Base-by-base conservation (phyloP, 2,888 invertebrate species). In the Dorcus parallelipipedus region DNA sequence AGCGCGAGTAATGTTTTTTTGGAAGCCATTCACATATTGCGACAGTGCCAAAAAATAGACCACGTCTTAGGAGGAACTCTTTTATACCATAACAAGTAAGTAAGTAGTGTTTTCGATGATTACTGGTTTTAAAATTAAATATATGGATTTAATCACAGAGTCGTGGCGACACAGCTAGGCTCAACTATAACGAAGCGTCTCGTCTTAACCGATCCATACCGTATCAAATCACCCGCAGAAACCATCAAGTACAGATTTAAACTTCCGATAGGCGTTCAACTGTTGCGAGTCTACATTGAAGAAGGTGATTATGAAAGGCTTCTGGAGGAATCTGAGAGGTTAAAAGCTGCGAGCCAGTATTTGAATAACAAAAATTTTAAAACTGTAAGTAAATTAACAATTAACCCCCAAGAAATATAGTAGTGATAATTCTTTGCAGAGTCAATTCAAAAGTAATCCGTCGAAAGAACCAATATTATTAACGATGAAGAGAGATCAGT, bases 41-140 rank as follows among this genome's bases (percentile, higher is more conserved):
- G 95, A 70, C 86, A 89, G 66, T 93, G 93, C 72, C 90, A 93
- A 74, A 86, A 87, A 73, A 87, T 86, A 54, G 84, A 84, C 66
- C 89, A 91, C 38, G 89, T 95, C 39, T 79, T 94, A 45, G 95
- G 93, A 5, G 96, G 96, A 53, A 85, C 89, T 52, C 83, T 96
- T 56, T 83, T 95, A 59, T 94, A 92, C 73, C 93, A 94, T 75
- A 95, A 93, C 76, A 93, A 92, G 94, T 94, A 78, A 80, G 82
- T 68, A 78, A 80, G 82, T 68, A 41, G 49, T 23, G 20, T 9
- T 20, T 9, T 49, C 8, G 26, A 23, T 47, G 17, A 9, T 26
- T 50, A 50, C 10, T 42, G 17, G 43, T 26, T 47, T 50, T 49
- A 23, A 60, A 20, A 54, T 26, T 48, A 49, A 47, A 45, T 58